These are phyloP conservation scores for Upupa epops DNA, from an alignment of 2,113 vertebrate genomes.

Conservation along the genomic window DNA sequence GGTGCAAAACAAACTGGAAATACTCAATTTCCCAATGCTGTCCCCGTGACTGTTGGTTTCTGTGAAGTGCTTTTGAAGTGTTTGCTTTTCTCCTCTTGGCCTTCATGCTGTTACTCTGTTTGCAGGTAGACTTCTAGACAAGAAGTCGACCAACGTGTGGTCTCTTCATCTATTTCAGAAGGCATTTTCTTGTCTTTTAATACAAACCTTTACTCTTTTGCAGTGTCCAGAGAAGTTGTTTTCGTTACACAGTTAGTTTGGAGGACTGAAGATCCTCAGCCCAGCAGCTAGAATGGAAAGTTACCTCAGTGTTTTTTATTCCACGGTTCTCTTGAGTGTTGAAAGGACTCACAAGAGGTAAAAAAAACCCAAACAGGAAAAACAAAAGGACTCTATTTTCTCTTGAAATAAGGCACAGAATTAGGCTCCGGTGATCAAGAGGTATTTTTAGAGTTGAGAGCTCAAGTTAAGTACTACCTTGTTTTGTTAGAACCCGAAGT, in stretches of 20 bases:
- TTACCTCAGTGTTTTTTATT: neutral
- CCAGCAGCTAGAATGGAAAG: neutral
- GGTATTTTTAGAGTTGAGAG: neutral
- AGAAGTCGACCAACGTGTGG: too few relatives aligned
- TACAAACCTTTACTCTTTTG: neutral
- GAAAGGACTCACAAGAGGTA: neutral
- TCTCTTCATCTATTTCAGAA: neutral
- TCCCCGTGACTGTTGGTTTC: neutral
- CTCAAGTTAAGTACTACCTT: neutral
- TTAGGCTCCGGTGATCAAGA: conserved; percentile 14
- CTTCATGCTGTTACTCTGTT: too few relatives aligned
- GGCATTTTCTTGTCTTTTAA: neutral
- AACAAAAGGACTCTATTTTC: neutral
- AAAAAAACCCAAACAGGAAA: neutral
- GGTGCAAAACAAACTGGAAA: neutral
- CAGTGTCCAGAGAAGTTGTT: neutral
- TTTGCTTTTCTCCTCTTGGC: neutral
- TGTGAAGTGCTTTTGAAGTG: neutral
- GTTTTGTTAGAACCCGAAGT: neutral
- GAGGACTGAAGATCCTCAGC: neutral
- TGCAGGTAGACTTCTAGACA: too few relatives aligned
- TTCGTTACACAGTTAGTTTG: neutral
- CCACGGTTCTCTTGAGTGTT: neutral
- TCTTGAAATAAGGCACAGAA: neutral
- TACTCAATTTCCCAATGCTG: neutral